Conservation (phyloP, 2,888 invertebrate species). For the Rhopalosiphum nymphaeae region DNA sequence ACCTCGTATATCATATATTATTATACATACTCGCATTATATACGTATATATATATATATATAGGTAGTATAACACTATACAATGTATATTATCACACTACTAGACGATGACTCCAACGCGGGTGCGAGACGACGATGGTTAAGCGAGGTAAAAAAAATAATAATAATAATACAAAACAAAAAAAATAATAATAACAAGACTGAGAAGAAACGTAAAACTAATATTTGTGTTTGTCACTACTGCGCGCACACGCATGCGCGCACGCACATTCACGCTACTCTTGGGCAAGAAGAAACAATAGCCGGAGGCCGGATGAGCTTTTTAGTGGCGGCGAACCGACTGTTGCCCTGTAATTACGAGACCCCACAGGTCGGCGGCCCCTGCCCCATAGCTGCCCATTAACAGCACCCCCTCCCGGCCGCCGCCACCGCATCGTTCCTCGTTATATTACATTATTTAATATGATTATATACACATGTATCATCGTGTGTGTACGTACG, state of each 20-base stretch:
- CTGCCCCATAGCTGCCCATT: constrained; percentile 55
- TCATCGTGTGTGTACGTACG: no score
- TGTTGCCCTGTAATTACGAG: constrained; percentile 59
- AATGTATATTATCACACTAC: neutral
- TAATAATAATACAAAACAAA: neutral
- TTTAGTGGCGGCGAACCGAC: constrained; percentile 45
- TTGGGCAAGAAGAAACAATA: constrained; percentile 54
- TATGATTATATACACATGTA: constrained; percentile 12
- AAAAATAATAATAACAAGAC: constrained; percentile 44
- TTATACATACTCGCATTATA: no score
- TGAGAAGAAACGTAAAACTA: constrained; percentile 35
- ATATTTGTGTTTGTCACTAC: constrained; percentile 52
- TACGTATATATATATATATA: neutral
- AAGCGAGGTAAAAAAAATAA: neutral
- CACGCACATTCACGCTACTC: neutral
- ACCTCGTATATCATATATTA: neutral
- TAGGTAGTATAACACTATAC: neutral
- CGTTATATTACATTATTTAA: constrained; percentile 30
- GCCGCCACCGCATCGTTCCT: constrained; percentile 1
- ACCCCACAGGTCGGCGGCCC: constrained; percentile 57
- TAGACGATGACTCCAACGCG: neutral
- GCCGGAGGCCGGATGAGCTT: constrained; percentile 61
- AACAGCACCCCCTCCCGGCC: constrained; percentile 30
- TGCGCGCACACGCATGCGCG: neutral
- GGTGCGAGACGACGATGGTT: neutral